phyloP scores from a whole-genome alignment of 2,113 vertebrate genomes.

The Tachycineta bicolor region DNA sequence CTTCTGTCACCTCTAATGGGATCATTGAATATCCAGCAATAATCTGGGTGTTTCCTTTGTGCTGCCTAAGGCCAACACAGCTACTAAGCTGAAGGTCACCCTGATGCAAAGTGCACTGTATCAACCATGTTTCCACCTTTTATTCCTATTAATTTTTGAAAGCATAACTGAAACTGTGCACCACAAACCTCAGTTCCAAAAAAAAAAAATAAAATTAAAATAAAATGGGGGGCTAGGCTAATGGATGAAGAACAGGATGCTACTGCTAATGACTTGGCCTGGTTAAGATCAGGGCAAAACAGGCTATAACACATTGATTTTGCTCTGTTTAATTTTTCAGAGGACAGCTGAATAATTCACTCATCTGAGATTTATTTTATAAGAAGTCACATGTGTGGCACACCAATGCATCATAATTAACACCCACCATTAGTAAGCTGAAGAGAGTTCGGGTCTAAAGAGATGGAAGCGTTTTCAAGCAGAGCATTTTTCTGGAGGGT shows the following conservation, averaged over 20 bases:
- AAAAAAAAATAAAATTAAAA: background rate
- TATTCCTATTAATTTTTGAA: background rate
- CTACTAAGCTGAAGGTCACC: background rate
- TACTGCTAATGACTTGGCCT: background rate
- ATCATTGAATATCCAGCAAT: background rate
- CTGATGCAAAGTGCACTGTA: background rate
- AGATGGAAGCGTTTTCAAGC: slow-evolving; percentile 79
- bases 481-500: slow-evolving; percentile 82
- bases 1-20: fast-evolving
- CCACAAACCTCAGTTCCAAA: background rate
- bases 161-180: background rate
- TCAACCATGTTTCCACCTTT: background rate
- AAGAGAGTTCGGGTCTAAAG: slow-evolving; percentile 75
- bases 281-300: background rate
- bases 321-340: background rate
- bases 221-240: background rate
- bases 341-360: background rate
- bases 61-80: background rate
- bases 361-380: background rate
- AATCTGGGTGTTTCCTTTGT: background rate
- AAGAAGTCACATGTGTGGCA: background rate
- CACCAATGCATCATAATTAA: background rate
- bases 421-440: slow-evolving; percentile 81
- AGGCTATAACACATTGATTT: background rate
- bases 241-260: background rate